phyloP scores from a whole-genome alignment of 2,888 invertebrate genomes.

The Rhingia rostrata region DNA sequence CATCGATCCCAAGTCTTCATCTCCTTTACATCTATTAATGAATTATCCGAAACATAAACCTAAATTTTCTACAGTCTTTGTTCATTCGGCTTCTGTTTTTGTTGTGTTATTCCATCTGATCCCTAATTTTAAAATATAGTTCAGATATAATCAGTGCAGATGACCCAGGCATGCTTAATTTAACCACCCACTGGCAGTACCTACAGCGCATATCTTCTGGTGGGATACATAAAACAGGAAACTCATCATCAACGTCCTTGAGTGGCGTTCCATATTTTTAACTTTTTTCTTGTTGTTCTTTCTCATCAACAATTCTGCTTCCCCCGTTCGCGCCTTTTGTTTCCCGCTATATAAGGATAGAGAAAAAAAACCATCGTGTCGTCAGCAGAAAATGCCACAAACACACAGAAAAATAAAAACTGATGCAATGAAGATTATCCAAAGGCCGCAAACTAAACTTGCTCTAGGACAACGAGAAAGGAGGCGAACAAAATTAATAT shows the following conservation, averaged over 20 bases:
- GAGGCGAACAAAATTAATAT: constrained; percentile 51
- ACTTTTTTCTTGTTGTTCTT: neutral
- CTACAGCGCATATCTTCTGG: constrained; percentile 10
- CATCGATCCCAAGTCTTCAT: no score
- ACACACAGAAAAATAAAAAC: constrained; percentile 13
- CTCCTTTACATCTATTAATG: neutral
- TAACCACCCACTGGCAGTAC: neutral
- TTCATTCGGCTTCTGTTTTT: neutral
- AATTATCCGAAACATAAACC: constrained; percentile 48
- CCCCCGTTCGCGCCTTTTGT: neutral
- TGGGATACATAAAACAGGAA: constrained; percentile 32
- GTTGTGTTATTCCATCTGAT: neutral
- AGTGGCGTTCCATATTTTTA: constrained; percentile 22
- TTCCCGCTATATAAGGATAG: neutral
- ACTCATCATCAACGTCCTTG: constrained; percentile 68
- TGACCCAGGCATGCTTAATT: constrained; percentile 55
- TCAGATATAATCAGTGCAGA: constrained; percentile 68
- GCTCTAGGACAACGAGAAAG: constrained; percentile 13
- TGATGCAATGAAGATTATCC: constrained; percentile 10
- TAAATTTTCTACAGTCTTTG: constrained; percentile 34
- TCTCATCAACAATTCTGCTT: no score
- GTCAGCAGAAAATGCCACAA: constrained; percentile 52
- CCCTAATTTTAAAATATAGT: constrained; percentile 63
- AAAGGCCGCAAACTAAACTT: constrained; percentile 36
- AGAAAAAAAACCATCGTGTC: constrained; percentile 17